phyloP scores from a whole-genome alignment of 1,140 invertebrate genomes.

The Tachypleus tridentatus region DNA sequence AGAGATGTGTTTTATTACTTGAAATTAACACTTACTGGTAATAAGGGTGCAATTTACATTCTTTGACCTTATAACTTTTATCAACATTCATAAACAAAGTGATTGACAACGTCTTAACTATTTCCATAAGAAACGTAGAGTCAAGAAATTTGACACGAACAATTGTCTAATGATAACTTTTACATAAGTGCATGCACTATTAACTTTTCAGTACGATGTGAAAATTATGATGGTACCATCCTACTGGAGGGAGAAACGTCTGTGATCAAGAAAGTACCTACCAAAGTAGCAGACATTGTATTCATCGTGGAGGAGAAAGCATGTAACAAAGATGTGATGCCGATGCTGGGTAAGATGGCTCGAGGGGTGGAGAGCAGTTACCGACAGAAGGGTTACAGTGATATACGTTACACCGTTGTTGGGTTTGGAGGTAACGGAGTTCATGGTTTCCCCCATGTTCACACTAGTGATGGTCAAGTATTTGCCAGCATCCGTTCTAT shows the following conservation, averaged over 20 bases:
- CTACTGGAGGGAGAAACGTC: slow-evolving; percentile 29
- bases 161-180: no score
- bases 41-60: no score
- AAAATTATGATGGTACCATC: slow-evolving; percentile 27
- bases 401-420: slow-evolving; percentile 58
- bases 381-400: slow-evolving; percentile 27
- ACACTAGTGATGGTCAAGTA: slow-evolving; percentile 37
- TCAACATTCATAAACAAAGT: no score
- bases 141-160: no score
- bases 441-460: slow-evolving; percentile 49
- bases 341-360: slow-evolving; percentile 28
- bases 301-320: slow-evolving; percentile 74
- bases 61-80: no score
- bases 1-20: no score
- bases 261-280: slow-evolving; percentile 26
- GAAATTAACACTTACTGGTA: no score
- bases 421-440: slow-evolving; percentile 63
- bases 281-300: slow-evolving; percentile 59
- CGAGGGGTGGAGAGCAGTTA: slow-evolving; percentile 32
- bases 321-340: slow-evolving; percentile 55
- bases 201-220: slow-evolving; percentile 29
- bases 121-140: no score
- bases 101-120: no score
- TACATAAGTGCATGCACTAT: slow-evolving; percentile 1
- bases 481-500: slow-evolving; percentile 32